These are phyloP conservation scores for Phoxinus dragarum DNA, from an alignment of 2,797 vertebrate species.

Conservation along the genomic window DNA sequence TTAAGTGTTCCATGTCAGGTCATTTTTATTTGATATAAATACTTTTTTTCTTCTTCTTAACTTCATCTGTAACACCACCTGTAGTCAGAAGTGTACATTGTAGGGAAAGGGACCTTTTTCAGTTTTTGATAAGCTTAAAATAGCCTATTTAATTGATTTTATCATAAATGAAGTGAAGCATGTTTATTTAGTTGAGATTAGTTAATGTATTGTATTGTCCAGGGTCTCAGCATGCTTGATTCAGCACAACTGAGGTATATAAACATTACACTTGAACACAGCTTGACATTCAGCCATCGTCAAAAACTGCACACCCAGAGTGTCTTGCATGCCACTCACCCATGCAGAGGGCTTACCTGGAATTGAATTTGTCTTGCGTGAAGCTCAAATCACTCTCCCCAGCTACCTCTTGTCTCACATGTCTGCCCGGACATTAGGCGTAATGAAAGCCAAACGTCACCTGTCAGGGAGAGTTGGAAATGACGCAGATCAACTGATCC, in stretches of 20 bases:
- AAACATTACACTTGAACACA: not conserved
- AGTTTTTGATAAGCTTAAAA: not conserved
- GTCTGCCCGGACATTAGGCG: constrained; percentile 76
- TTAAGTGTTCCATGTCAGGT: not conserved
- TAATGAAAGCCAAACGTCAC: constrained; percentile 79
- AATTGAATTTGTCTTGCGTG: constrained; percentile 57
- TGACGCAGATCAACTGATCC: constrained; percentile 79
- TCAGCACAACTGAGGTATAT: not conserved
- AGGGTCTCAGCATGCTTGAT: not conserved
- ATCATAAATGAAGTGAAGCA: not conserved
- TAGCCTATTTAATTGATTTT: not conserved
- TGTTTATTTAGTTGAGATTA: constrained; percentile 9
- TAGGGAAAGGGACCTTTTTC: not conserved
- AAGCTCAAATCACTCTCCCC: constrained; percentile 52
- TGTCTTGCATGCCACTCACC: constrained; percentile 37
- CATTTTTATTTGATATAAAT: not conserved
- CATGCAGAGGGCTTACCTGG: constrained; percentile 44
- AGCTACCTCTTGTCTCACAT: constrained; percentile 58
- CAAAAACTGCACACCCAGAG: constrained; percentile 24
- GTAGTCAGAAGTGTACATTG: not conserved
- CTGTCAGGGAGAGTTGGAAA: constrained; percentile 74
- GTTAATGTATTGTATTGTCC: not conserved
- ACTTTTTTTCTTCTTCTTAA: not conserved
- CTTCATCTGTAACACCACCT: not conserved
- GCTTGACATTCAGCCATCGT: constrained; percentile 13